These are phyloP conservation scores for Perognathus longimembris DNA, from an alignment of 2,113 vertebrate species.

Conservation along the genomic window DNA sequence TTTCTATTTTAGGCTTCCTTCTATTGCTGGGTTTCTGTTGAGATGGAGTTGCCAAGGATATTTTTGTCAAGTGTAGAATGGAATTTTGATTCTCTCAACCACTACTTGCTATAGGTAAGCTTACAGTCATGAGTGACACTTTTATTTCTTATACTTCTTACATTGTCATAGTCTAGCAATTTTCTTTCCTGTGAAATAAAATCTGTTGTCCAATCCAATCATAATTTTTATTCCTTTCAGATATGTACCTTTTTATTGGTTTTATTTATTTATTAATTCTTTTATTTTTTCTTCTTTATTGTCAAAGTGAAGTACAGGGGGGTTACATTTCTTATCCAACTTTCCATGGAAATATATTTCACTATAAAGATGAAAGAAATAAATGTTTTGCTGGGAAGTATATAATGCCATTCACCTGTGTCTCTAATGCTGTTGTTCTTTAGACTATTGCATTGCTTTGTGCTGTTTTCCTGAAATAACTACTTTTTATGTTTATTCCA, in stretches of 20 bases:
- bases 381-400: neutral
- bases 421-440: neutral
- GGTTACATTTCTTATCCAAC: neutral
- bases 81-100: too few relatives aligned
- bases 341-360: neutral
- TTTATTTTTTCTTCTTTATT: too few relatives aligned
- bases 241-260: conserved; percentile 2
- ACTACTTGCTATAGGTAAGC: too few relatives aligned
- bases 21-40: too few relatives aligned
- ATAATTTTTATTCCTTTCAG: neutral
- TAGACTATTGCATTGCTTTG: neutral
- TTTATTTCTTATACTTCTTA: neutral
- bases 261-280: too few relatives aligned
- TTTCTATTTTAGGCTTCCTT: too few relatives aligned
- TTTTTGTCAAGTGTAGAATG: too few relatives aligned
- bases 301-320: too few relatives aligned
- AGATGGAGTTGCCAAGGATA: too few relatives aligned
- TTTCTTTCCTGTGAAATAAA: neutral
- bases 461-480: neutral
- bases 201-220: neutral
- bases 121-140: neutral
- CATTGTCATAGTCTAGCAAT: neutral
- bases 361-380: neutral
- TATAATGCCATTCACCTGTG: neutral
- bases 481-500: neutral